Base-by-base conservation (phyloP, 2,113 vertebrate genomes). In the Nansenia antarctica region DNA sequence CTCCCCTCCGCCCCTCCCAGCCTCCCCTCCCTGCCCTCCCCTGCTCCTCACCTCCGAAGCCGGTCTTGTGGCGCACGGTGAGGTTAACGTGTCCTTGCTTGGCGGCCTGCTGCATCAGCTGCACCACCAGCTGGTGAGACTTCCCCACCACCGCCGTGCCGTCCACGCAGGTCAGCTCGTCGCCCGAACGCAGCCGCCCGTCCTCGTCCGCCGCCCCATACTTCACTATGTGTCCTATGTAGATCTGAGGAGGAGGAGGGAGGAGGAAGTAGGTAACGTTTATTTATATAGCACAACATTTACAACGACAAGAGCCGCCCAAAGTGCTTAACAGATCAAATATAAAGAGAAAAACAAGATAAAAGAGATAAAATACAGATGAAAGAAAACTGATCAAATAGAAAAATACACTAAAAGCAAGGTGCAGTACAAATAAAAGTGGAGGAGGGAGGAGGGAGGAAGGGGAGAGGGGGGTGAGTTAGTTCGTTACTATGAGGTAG, bases 61-160 rank as follows among this genome's bases (percentile, higher is more conserved):
- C 93, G 64, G 93, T 94, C 93, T 98, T 99, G 77, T 97, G 98
- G 65, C 97, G 91, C 80, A 99, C 95, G 0, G 96, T 99, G 86
- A 99, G 94, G 80, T 99, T 99, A 86, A 99, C 98, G 0, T 99
- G 98, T 30, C 98, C 98, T 85, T 99, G 97, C 65, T 99, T 99
- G 85, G 98, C 97, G 0, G 97, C 98, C 87, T 99, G 98, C 78
- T 99, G 98, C 98, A 99, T 99, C 69, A 99, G 94, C 69, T 99
- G 97, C 77, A 99, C 97, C 53, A 99, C 98, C 62, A 99, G 95
- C 82, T 99, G 98, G 89, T 99, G 98, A 1, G 98, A 99, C 70
- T 99, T 99, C 12, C 97, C 98, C 35, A 99, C 96, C 52, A 99
- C 98, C 0, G 96, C 94, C 0, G 98, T 99, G 63, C 98, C 97